These are phyloP conservation scores for Paradoxurus hermaphroditus DNA, from an alignment of 2,113 vertebrate species.

Conservation along the genomic window DNA sequence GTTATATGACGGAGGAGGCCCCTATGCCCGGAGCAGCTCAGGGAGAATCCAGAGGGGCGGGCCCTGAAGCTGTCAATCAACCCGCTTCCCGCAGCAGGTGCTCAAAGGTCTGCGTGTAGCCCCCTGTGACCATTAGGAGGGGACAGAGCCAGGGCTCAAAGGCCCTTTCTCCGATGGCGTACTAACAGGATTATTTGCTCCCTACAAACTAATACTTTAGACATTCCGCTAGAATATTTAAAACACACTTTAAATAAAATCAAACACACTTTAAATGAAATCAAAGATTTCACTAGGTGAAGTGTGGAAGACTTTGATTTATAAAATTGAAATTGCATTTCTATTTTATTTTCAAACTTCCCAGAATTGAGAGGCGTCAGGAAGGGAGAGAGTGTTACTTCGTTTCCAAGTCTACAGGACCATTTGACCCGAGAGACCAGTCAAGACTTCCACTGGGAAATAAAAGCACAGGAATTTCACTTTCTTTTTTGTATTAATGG, in stretches of 20 bases:
- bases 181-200: not conserved
- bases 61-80: rapidly evolving
- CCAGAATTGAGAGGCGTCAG: not conserved
- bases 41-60: rapidly evolving
- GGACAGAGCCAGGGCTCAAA: rapidly evolving
- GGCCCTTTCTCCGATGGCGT: not conserved
- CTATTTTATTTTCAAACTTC: not conserved
- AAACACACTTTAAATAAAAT: not conserved
- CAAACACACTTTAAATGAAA: not conserved
- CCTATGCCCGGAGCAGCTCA: too few relatives aligned
- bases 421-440: not conserved
- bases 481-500: not conserved
- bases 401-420: not conserved
- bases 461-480: not conserved
- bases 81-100: not conserved
- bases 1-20: not conserved
- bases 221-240: not conserved
- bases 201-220: not conserved
- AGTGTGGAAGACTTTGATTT: not conserved
- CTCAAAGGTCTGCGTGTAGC: not conserved
- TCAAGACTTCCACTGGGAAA: not conserved
- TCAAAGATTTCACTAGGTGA: not conserved
- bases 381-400: not conserved
- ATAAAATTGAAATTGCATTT: not conserved
- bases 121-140: rapidly evolving